Conservation (phyloP, 2,113 vertebrate species). For the Tragelaphus imberbis region DNA sequence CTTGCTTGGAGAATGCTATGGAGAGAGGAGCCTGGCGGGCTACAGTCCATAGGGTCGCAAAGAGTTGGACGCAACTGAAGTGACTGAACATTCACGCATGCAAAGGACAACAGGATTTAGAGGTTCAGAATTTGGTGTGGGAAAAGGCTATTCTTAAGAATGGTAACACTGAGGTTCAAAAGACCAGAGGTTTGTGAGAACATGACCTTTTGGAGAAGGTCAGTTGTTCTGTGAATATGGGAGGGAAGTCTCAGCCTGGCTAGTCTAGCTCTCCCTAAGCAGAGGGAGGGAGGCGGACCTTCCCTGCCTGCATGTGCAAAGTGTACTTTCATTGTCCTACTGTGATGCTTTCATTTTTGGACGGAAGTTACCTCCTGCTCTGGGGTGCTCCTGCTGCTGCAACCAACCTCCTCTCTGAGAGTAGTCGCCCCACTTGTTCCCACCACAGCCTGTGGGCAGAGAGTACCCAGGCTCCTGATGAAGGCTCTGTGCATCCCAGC, state of each 20-base stretch:
- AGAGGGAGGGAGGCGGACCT: neutral
- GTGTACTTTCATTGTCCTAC: neutral
- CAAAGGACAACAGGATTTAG: neutral
- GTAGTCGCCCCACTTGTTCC: neutral
- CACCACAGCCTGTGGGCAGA: neutral
- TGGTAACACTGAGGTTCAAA: neutral
- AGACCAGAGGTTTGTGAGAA: neutral
- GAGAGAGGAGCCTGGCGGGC: neutral
- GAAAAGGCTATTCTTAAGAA: neutral
- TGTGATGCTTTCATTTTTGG: neutral
- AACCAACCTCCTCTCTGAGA: neutral
- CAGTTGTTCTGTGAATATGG: neutral
- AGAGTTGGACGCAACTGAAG: neutral
- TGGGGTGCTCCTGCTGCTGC: neutral
- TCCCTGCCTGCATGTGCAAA: neutral
- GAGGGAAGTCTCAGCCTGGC: neutral
- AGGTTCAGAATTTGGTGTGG: neutral
- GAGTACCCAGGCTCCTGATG: neutral
- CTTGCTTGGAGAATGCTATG: neutral
- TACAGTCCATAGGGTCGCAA: neutral
- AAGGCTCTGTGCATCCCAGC: neutral
- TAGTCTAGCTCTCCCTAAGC: neutral
- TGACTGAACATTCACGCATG: neutral
- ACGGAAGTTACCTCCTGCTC: neutral
- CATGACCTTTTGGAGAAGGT: neutral